Evolutionary conservation across 2,797 vertebrate genomes (phyloP), one percentile per base, ranked within the genome.

Genomic region (Halcyon chelicuti): DNA sequence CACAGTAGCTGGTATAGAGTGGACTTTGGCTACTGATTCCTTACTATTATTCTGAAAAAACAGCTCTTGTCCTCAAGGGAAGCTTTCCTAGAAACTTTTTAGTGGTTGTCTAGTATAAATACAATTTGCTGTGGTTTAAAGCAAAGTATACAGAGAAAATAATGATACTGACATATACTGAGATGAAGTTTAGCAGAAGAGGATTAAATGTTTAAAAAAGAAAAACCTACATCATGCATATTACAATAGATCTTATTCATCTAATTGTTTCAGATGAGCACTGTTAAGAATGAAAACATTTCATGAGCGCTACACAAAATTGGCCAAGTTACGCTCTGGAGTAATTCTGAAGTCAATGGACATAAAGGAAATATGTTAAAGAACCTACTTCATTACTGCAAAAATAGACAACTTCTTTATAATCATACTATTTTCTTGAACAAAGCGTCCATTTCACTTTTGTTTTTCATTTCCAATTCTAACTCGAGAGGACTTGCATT

Each of bases 81-180:
- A 97, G 96, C 82, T 87, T 95, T 96, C 91, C 88, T 96, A 88
- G 86, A 96, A 97, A 90, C 65, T 44, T 97, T 72, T 92, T 95
- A 92, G 80, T 94, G 88, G 62, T 78, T 94, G 42, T 96, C 92
- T 93, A 95, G 92, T 47, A 96, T 93, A 97, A 97, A 98, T 68
- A 96, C 77, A 89, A 72, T 63, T 86, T 94, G 96, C 91, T 97
- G 94, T 97, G 97, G 77, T 92, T 97, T 95, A 95, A 97, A 97
- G 95, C 86, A 72, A 88, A 97, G 87, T 80, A 96, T 78, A 96
- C 40, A 83, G 88, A 87, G 81, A 94, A 97, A 97, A 94, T 88
- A 86, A 81, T 57, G 81, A 89, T 19, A 87, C 2, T 95, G 90
- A 94, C 63, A 77, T 85, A 94, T 67, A 94, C 12, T 90, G 91